Conservation (phyloP, 2,113 vertebrate species). For the Gulo gulo region DNA sequence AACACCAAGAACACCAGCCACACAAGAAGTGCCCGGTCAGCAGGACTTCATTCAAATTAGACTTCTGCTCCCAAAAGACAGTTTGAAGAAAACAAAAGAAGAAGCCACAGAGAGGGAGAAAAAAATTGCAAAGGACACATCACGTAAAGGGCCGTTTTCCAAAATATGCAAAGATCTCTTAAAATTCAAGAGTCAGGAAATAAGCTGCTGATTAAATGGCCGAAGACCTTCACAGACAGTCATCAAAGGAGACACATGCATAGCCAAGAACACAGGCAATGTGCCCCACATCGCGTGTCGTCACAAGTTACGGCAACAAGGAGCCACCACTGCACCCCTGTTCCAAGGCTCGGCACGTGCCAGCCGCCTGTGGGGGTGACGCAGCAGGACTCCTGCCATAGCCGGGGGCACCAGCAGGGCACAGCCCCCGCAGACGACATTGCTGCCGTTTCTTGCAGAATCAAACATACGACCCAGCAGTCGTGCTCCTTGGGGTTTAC, state of each 20-base stretch:
- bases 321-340: background rate
- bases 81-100: background rate
- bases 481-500: background rate
- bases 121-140: background rate
- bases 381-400: background rate
- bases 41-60: background rate
- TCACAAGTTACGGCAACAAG: background rate
- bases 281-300: fast-evolving
- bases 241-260: background rate
- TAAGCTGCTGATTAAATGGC: background rate
- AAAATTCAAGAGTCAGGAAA: background rate
- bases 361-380: no score
- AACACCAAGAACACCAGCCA: background rate
- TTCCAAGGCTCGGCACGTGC: no score
- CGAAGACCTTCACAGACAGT: background rate
- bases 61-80: background rate
- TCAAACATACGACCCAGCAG: background rate
- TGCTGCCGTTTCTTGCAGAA: background rate
- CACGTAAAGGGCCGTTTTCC: background rate
- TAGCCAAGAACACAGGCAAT: background rate
- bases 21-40: background rate
- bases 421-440: fast-evolving
- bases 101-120: background rate
- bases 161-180: background rate
- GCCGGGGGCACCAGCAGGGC: background rate